Evolutionary conservation across 2,888 invertebrate genomes (phyloP).

Genomic region (Sinelater perroti): DNA sequence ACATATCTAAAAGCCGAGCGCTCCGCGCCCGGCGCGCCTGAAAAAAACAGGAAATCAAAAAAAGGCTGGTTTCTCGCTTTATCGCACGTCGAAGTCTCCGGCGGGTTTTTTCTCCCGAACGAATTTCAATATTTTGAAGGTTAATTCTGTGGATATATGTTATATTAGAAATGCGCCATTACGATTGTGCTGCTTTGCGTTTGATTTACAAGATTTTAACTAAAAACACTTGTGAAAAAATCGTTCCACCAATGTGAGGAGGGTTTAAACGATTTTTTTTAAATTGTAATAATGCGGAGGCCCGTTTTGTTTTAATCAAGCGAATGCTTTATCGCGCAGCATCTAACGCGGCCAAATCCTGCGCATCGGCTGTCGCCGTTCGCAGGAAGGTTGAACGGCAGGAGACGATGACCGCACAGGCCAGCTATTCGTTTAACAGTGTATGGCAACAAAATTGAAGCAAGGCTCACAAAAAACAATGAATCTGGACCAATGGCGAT

Average conservation of each 20-base stretch:
- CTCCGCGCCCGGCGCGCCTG: no score
- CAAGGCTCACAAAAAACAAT: constrained; percentile 52
- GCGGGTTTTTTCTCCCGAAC: background rate
- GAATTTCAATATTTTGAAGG: background rate
- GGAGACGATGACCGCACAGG: constrained; percentile 33
- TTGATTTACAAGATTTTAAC: no score
- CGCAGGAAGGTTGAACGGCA: constrained; percentile 2
- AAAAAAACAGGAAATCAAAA: background rate
- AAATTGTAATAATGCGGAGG: no score
- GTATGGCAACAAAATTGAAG: constrained; percentile 44
- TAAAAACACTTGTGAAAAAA: no score
- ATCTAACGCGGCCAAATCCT: background rate
- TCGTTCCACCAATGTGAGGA: no score
- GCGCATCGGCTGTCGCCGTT: background rate
- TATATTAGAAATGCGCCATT: no score
- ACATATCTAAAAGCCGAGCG: no score
- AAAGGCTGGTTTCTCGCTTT: background rate
- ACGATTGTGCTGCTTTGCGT: no score
- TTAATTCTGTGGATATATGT: no score
- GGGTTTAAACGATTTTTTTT: no score
- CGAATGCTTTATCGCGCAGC: constrained; percentile 4
- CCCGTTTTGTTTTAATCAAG: constrained; percentile 22
- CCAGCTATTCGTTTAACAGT: constrained; percentile 40
- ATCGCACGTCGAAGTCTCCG: background rate
- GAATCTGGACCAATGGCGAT: constrained; percentile 58